These are phyloP conservation scores for Physocephala rufipes DNA, from an alignment of 2,888 invertebrate species.

Conservation along the genomic window DNA sequence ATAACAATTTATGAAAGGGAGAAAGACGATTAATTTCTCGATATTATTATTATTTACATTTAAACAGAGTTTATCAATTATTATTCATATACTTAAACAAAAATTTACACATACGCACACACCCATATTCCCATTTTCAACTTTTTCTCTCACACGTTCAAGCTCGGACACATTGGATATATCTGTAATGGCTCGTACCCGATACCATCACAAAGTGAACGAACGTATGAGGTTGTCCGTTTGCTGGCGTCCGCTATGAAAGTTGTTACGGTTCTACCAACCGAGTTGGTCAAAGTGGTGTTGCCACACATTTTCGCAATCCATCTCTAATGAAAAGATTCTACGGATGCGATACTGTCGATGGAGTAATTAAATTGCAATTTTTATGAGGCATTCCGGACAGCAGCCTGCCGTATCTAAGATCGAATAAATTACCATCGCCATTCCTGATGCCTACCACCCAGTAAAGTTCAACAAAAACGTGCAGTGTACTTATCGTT, in stretches of 20 bases:
- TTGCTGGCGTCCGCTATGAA: neutral
- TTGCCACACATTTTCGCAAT: conserved; percentile 50
- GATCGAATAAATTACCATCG: conserved; percentile 64
- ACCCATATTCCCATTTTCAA: neutral
- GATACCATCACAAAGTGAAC: neutral
- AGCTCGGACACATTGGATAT: too few species aligned
- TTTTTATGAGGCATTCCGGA: conserved; percentile 65
- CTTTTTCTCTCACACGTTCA: too few species aligned
- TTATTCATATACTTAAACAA: neutral
- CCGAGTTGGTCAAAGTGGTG: neutral
- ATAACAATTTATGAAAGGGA: conserved; percentile 9
- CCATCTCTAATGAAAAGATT: conserved; percentile 64
- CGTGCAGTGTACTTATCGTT: neutral
- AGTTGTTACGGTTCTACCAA: neutral
- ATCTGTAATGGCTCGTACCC: neutral
- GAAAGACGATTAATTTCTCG: neutral
- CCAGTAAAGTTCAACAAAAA: neutral
- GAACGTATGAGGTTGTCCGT: neutral
- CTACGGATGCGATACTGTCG: conserved; percentile 64
- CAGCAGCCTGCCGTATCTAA: conserved; percentile 61
- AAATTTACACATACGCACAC: conserved; percentile 2
- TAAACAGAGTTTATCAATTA: conserved; percentile 34
- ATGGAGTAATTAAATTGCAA: conserved; percentile 66
- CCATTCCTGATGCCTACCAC: neutral
- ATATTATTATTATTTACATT: conserved; percentile 29